Evolutionary conservation across 2,888 invertebrate species (phyloP).

Genomic region (Lobophora halterata): DNA sequence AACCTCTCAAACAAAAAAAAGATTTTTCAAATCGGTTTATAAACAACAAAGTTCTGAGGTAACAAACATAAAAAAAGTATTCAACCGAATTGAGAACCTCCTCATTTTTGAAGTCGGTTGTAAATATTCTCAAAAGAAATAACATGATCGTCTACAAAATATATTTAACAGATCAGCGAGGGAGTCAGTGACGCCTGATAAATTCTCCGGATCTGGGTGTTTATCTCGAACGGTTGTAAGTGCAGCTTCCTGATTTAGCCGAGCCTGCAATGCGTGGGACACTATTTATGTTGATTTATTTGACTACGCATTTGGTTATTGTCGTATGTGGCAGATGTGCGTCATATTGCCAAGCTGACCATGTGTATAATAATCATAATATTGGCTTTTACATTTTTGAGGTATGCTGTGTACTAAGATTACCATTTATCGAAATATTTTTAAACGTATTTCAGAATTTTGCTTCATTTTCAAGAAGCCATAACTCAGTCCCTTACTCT

Average conservation of each 20-base stretch:
- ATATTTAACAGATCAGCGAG: too few relatives aligned
- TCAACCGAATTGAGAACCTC: too few relatives aligned
- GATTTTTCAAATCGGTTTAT: too few relatives aligned
- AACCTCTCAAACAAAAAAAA: too few relatives aligned
- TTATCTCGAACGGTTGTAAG: constrained; percentile 34
- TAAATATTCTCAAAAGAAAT: too few relatives aligned
- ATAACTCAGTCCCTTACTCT: constrained; percentile 8
- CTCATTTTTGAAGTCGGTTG: too few relatives aligned
- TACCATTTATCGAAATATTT: background rate
- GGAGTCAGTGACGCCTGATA: background rate
- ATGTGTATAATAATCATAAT: background rate
- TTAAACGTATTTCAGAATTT: background rate
- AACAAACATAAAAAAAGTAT: too few relatives aligned
- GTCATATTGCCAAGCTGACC: background rate
- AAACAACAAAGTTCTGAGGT: too few relatives aligned
- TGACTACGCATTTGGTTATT: constrained; percentile 12
- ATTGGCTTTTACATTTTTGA: too few relatives aligned
- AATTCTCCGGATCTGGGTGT: constrained; percentile 31
- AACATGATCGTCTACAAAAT: too few relatives aligned
- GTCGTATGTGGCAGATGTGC: constrained; percentile 11
- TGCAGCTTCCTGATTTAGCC: constrained; percentile 62
- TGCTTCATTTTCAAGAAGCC: constrained; percentile 19
- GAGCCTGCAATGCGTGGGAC: constrained; percentile 42
- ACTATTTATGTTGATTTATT: constrained; percentile 36
- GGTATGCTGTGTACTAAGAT: too few relatives aligned